phyloP scores from a whole-genome alignment of 2,888 invertebrate species.

The Platycnemis pennipes region DNA sequence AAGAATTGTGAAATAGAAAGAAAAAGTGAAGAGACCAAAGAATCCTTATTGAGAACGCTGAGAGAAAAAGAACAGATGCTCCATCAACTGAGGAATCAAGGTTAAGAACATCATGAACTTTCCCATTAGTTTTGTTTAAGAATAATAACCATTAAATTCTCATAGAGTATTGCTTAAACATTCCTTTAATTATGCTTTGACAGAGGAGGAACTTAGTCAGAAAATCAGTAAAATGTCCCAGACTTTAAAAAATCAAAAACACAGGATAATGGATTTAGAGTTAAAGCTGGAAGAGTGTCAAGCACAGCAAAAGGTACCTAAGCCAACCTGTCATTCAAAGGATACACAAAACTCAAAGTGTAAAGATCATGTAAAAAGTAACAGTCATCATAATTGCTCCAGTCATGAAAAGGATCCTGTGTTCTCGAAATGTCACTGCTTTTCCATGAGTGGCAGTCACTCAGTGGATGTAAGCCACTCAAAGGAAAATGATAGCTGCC shows the following conservation, averaged over 20 bases:
- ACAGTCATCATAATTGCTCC: neutral
- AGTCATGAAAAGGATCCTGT: neutral
- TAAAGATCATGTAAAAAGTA: neutral
- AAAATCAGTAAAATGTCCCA: neutral
- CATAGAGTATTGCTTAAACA: too few species aligned
- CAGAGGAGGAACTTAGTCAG: neutral
- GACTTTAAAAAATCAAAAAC: slow-evolving; percentile 41
- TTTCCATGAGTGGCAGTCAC: neutral
- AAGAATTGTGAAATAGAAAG: neutral
- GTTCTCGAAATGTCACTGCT: neutral
- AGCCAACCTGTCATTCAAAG: neutral
- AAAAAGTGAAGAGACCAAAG: neutral
- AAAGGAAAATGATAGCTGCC: neutral
- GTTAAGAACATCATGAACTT: neutral
- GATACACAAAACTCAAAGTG: neutral
- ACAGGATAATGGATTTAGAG: slow-evolving; percentile 38
- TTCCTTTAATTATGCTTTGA: neutral
- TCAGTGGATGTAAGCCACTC: neutral
- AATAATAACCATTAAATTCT: too few species aligned
- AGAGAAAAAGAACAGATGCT: neutral
- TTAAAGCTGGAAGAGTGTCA: neutral
- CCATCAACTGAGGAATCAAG: neutral
- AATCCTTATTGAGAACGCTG: neutral
- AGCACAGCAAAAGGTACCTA: neutral
- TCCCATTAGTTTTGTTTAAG: too few species aligned